These are phyloP conservation scores for Noctilio leporinus DNA, from an alignment of 2,113 vertebrate species.

Conservation along the genomic window DNA sequence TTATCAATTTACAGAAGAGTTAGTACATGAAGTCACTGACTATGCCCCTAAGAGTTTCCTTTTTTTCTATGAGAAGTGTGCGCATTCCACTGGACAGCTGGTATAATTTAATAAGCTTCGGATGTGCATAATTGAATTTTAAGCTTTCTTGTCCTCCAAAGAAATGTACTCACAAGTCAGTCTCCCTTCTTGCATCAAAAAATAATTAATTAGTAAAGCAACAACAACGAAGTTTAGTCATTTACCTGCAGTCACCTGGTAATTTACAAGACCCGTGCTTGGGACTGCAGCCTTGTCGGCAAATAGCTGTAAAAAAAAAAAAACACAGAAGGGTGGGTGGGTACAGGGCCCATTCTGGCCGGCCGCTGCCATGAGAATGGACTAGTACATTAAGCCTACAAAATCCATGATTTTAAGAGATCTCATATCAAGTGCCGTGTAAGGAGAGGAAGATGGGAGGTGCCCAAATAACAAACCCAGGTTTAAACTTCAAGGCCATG, in stretches of 20 bases:
- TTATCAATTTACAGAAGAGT: slow-evolving; percentile 73
- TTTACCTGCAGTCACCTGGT: slow-evolving; percentile 97
- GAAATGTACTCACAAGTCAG: slow-evolving; percentile 5
- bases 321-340: slow-evolving; percentile 48
- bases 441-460: slow-evolving; percentile 63
- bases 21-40: slow-evolving; percentile 65
- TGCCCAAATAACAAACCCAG: slow-evolving; percentile 43
- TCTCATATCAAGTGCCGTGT: slow-evolving; percentile 50
- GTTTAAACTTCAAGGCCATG: slow-evolving; percentile 44
- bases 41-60: slow-evolving; percentile 30
- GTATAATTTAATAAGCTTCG: slow-evolving; percentile 74
- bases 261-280: slow-evolving; percentile 94
- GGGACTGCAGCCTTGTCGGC: slow-evolving; percentile 95
- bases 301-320: slow-evolving; percentile 87
- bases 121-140: slow-evolving; percentile 47
- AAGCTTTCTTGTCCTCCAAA: slow-evolving; percentile 35
- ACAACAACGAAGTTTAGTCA: background rate
- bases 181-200: background rate
- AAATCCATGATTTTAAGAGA: slow-evolving; percentile 73
- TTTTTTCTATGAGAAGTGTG: background rate
- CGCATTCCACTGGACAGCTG: slow-evolving; percentile 69
- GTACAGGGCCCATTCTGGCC: slow-evolving; percentile 29
- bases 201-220: background rate
- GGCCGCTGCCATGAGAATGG: slow-evolving; percentile 59
- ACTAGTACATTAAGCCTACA: slow-evolving; percentile 67